A percentile compares a stretch with the other conserved stretches of the same genome.
phyloP scores from a whole-genome alignment of 2,113 vertebrate genomes.

The Psilopsiagon aurifrons region DNA sequence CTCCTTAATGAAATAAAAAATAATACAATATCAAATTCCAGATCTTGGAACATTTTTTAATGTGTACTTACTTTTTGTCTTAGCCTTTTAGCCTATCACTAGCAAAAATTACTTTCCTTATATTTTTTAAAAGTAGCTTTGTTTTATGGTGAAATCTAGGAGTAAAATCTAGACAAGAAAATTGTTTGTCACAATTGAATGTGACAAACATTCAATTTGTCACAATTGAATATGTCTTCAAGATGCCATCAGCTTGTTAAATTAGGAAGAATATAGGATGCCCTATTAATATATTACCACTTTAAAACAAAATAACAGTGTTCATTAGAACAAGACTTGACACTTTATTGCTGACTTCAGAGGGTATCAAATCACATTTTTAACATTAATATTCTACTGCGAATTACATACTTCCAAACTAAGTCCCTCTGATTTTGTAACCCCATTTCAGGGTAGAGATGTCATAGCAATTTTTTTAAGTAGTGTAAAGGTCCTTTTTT shows the following conservation, averaged over 20 bases:
- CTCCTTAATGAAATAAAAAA: background rate
- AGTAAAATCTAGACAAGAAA: background rate
- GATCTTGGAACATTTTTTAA: background rate
- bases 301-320: background rate
- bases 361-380: background rate
- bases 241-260: background rate
- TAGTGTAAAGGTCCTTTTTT: background rate
- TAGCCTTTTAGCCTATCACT: background rate
- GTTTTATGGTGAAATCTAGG: background rate
- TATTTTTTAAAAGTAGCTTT: background rate
- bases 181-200: background rate
- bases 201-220: too few relatives aligned
- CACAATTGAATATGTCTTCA: background rate
- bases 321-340: background rate
- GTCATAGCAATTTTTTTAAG: background rate
- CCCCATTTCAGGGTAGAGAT: background rate
- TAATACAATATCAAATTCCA: background rate
- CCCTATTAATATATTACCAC: background rate
- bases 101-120: background rate
- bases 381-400: background rate
- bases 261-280: background rate
- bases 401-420: background rate
- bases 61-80: background rate
- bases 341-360: background rate
- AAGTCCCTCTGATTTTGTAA: background rate